Percentiles rank a stretch among this genome's conserved stretches.
Evolutionary conservation across 2,888 invertebrate species (phyloP).

Genomic region (Agrochola lychnidis): DNA sequence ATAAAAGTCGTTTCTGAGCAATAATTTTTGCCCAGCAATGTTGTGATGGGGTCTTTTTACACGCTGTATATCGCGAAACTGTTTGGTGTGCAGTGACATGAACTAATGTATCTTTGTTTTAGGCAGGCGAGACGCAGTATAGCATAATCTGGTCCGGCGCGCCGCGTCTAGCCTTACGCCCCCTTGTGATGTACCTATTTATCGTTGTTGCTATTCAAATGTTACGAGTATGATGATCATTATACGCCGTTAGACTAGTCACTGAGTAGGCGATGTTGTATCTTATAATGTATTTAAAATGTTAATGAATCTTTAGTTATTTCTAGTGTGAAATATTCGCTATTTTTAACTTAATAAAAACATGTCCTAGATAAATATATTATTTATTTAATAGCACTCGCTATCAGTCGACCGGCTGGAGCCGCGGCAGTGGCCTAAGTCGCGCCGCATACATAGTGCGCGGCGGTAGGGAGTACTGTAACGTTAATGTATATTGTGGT

Average conservation of each 20-base stretch:
- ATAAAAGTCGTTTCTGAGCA: background rate
- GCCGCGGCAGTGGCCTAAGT: constrained; percentile 63
- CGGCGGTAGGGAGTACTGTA: constrained; percentile 68
- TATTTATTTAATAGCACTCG: constrained; percentile 85
- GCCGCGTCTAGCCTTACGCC: constrained; percentile 72
- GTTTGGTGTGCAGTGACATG: background rate
- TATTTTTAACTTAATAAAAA: constrained; percentile 82
- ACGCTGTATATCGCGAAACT: background rate
- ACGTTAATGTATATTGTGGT: constrained; percentile 71
- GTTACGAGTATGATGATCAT: constrained; percentile 81
- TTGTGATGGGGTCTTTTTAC: background rate
- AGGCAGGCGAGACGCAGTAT: constrained; percentile 69
- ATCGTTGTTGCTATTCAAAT: constrained; percentile 86
- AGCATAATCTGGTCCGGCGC: constrained; percentile 58
- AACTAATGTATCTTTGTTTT: constrained; percentile 36
- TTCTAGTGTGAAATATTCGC: constrained; percentile 86
- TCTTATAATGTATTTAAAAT: constrained; percentile 86
- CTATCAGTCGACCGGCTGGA: constrained; percentile 69
- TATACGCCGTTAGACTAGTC: constrained; percentile 89
- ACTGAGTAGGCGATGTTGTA: constrained; percentile 89
- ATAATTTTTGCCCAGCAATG: too few species aligned
- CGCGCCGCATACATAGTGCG: constrained; percentile 39
- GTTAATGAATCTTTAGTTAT: constrained; percentile 89
- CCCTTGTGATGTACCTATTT: constrained; percentile 84
- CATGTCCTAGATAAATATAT: constrained; percentile 83